Conservation (phyloP, 2,113 vertebrate species). For the Ammodytes dubius region DNA sequence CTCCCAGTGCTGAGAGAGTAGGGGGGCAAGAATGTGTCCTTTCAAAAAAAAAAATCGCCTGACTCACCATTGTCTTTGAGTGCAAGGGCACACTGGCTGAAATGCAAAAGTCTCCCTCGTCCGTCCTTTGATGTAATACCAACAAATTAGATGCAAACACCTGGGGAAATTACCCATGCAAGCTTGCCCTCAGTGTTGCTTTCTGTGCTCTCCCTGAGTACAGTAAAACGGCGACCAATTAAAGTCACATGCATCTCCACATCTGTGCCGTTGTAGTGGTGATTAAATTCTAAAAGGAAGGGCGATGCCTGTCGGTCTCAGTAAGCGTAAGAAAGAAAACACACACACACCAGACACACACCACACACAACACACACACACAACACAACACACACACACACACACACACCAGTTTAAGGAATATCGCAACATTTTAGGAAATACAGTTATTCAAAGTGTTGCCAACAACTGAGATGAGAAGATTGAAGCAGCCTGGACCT, state of each 20-base stretch:
- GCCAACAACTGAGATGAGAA: neutral
- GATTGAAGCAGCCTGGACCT: neutral
- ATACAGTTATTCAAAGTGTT: neutral
- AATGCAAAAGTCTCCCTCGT: conserved; percentile 6
- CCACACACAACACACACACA: too few relatives aligned
- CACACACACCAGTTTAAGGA: too few relatives aligned
- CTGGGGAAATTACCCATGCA: neutral
- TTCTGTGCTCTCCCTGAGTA: conserved; percentile 3
- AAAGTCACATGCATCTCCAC: conserved; percentile 10
- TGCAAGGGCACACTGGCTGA: neutral
- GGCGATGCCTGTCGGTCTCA: neutral
- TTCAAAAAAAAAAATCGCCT: conserved; percentile 21
- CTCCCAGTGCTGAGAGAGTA: conserved; percentile 55
- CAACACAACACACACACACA: too few relatives aligned
- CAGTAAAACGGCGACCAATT: neutral
- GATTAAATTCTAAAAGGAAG: conserved; percentile 7
- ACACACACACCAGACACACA: too few relatives aligned
- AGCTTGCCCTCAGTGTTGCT: neutral
- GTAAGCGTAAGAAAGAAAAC: neutral
- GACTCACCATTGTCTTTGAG: conserved; percentile 47
- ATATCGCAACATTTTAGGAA: neutral
- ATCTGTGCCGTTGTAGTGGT: conserved; percentile 12
- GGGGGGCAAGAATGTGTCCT: conserved; percentile 57
- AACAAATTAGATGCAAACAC: conserved; percentile 24
- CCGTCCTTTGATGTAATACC: conserved; percentile 4